Percentiles rank a stretch among this genome's conserved stretches.
phyloP scores from a whole-genome alignment of 2,888 invertebrate genomes.

The Phragmatobia fuliginosa region DNA sequence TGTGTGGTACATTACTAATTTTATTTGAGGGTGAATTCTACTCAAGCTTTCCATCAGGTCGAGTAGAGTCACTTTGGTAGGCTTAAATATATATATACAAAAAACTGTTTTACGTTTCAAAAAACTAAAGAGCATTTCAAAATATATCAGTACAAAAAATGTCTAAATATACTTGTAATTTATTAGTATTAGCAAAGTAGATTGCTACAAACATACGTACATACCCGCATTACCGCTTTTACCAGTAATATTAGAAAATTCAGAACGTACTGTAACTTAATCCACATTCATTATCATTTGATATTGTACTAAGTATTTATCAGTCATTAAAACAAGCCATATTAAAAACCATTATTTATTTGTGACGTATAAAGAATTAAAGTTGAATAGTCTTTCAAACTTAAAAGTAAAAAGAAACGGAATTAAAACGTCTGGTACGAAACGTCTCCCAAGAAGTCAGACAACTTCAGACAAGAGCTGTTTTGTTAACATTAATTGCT shows the following conservation, averaged over 20 bases:
- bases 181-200: background rate
- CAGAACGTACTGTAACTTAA: background rate
- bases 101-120: too few species aligned
- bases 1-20: too few species aligned
- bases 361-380: background rate
- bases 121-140: too few species aligned
- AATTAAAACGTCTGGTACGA: background rate
- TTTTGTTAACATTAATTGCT: slow-evolving; percentile 1
- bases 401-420: background rate
- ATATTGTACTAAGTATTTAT: background rate
- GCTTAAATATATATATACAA: too few species aligned
- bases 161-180: too few species aligned
- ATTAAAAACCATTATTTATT: background rate
- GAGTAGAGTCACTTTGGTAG: too few species aligned
- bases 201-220: background rate
- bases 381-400: background rate
- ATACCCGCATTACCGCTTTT: background rate
- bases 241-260: background rate
- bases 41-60: too few species aligned
- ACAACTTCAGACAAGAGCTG: background rate
- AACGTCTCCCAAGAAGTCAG: background rate
- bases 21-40: too few species aligned
- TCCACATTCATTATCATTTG: background rate
- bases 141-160: too few species aligned
- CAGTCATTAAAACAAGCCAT: background rate